These are phyloP conservation scores for Xenentodon cancila DNA, from an alignment of 2,797 vertebrate species.

Conservation along the genomic window DNA sequence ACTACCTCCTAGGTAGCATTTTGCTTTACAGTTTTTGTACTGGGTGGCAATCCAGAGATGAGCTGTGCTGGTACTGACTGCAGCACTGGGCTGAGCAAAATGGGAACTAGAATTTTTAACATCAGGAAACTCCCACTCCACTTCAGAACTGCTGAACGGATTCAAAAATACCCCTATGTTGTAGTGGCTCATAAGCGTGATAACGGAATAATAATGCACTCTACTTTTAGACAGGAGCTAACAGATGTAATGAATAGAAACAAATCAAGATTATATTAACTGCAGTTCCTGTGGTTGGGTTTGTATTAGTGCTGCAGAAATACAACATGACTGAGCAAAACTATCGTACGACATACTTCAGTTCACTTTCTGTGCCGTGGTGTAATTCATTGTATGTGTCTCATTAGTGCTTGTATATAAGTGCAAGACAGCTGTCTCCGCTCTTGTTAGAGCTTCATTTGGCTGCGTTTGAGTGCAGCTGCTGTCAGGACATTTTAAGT, in stretches of 20 bases:
- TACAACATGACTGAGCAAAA: background rate
- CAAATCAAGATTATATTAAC: too few relatives aligned
- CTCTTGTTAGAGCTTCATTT: constrained; percentile 61
- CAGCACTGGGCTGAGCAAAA: constrained; percentile 45
- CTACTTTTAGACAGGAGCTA: background rate
- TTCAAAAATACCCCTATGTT: constrained; percentile 6
- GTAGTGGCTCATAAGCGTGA: constrained; percentile 8
- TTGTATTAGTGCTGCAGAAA: background rate
- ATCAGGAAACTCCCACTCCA: constrained; percentile 67
- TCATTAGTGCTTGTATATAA: constrained; percentile 20
- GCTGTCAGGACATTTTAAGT: constrained; percentile 80
- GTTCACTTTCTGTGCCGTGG: background rate
- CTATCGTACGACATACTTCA: background rate
- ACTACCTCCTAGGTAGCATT: background rate
- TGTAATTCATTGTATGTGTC: background rate
- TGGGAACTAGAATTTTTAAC: constrained; percentile 45
- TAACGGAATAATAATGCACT: background rate
- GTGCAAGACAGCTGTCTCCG: constrained; percentile 39
- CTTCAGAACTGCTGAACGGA: constrained; percentile 31
- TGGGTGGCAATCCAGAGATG: constrained; percentile 47
- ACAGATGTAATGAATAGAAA: background rate
- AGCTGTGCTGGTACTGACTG: constrained; percentile 59
- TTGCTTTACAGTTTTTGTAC: constrained; percentile 20
- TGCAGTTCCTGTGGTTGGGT: background rate
- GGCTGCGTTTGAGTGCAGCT: constrained; percentile 75